These are phyloP conservation scores for Diadema setosum DNA, from an alignment of 35 echinoderm and acorn worm genomes.

Conservation along the genomic window DNA sequence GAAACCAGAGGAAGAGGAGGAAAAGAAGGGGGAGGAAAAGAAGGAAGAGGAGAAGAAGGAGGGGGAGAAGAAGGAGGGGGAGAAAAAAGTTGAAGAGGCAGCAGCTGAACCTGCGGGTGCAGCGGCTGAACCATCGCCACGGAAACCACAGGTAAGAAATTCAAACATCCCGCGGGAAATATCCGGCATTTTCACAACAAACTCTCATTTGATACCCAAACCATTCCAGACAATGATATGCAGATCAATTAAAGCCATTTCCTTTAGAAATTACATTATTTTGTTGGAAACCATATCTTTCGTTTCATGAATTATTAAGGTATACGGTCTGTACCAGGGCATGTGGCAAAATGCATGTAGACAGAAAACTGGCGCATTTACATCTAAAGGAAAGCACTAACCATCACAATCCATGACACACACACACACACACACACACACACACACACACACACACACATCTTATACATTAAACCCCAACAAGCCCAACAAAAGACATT, in stretches of 20 bases:
- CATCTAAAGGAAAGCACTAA: no score
- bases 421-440: no score
- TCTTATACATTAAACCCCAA: background rate
- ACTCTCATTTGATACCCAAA: background rate
- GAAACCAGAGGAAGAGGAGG: slow-evolving; percentile 22
- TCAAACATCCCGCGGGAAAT: background rate
- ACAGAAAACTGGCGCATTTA: no score
- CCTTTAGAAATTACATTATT: background rate
- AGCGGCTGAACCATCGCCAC: background rate
- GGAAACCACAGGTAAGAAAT: background rate
- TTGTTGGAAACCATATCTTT: background rate
- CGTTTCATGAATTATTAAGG: background rate
- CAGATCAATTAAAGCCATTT: no score
- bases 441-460: background rate
- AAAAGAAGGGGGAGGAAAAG: background rate
- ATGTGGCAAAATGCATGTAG: background rate
- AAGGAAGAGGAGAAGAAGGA: background rate
- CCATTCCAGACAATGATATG: no score
- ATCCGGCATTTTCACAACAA: background rate
- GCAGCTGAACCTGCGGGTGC: no score
- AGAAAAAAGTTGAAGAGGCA: no score
- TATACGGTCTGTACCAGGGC: background rate
- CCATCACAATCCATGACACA: no score
- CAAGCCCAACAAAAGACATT: background rate
- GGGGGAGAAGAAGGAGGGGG: background rate